Evolutionary conservation across 2,113 vertebrate species (phyloP).

Genomic region (Picathartes gymnocephalus): DNA sequence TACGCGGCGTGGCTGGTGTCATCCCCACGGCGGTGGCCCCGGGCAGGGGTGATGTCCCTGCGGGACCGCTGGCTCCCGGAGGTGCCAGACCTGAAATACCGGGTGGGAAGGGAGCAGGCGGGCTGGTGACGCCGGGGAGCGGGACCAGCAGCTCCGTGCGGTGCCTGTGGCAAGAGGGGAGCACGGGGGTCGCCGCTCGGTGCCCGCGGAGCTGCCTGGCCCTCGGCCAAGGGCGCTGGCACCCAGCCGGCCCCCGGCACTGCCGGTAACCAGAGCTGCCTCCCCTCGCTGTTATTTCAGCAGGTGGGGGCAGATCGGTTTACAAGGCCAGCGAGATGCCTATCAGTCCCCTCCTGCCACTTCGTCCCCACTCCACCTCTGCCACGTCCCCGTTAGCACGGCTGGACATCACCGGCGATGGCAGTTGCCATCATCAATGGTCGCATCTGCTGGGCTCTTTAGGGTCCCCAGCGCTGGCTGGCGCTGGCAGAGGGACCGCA

Average conservation of each 20-base stretch:
- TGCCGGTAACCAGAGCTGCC: constrained; percentile 31
- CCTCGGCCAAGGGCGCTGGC: constrained; percentile 13
- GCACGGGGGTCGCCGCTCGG: not conserved
- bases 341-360: not conserved
- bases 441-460: not conserved
- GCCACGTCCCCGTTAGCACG: not conserved
- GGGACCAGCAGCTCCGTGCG: no score
- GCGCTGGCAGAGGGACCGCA: not conserved
- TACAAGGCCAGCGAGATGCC: constrained; percentile 34
- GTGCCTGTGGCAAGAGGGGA: no score
- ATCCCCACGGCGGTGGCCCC: not conserved
- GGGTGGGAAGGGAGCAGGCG: not conserved
- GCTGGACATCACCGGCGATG: not conserved
- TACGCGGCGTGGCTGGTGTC: not conserved
- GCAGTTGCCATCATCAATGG: not conserved
- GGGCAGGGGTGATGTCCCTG: constrained; percentile 1
- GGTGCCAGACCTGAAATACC: constrained; percentile 54
- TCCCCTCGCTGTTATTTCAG: constrained; percentile 59
- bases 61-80: constrained; percentile 13
- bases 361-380: not conserved
- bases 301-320: constrained; percentile 44
- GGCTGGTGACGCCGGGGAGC: no score
- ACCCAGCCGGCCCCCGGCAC: constrained; percentile 30
- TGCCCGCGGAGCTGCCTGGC: not conserved
- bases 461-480: not conserved